These are phyloP conservation scores for Argyrosomus japonicus DNA, from an alignment of 2,113 vertebrate species.

Conservation along the genomic window DNA sequence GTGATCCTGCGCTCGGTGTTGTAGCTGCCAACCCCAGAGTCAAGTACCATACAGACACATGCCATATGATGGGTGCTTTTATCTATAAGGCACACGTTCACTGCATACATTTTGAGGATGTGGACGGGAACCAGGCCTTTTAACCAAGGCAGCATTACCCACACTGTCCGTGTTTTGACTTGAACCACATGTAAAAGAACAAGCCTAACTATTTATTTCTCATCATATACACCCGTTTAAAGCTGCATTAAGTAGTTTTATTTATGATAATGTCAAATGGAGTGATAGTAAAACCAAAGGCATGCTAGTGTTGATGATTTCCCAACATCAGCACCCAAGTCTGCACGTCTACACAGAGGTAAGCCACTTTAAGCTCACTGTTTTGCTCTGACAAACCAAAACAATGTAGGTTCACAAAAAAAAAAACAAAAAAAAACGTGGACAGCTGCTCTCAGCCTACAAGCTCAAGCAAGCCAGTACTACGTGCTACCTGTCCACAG, in stretches of 20 bases:
- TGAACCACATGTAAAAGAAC: background rate
- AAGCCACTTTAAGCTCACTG: constrained; percentile 28
- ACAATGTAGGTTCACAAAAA: constrained; percentile 33
- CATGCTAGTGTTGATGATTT: background rate
- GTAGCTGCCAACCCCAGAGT: constrained; percentile 12
- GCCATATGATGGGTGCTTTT: constrained; percentile 26
- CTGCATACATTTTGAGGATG: background rate
- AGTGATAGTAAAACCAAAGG: background rate
- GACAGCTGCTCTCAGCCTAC: constrained; percentile 48
- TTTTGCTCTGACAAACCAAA: constrained; percentile 45
- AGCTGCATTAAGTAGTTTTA: background rate
- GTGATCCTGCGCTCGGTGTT: constrained; percentile 15
- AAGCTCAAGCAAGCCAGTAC: constrained; percentile 29
- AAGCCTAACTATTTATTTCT: background rate
- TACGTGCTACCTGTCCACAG: constrained; percentile 43
- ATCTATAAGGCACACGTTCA: background rate
- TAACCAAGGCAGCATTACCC: background rate
- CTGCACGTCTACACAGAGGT: background rate
- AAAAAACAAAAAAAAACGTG: background rate
- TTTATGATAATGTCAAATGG: background rate
- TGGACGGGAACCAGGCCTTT: background rate
- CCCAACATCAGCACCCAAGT: constrained; percentile 7
- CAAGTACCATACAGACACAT: background rate
- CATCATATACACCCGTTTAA: background rate
- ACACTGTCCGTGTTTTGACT: too few species aligned